These are phyloP conservation scores for Geodia barretti DNA, from an alignment of 37 sponge, comb jelly and placozoan genomes.

Conservation along the genomic window DNA sequence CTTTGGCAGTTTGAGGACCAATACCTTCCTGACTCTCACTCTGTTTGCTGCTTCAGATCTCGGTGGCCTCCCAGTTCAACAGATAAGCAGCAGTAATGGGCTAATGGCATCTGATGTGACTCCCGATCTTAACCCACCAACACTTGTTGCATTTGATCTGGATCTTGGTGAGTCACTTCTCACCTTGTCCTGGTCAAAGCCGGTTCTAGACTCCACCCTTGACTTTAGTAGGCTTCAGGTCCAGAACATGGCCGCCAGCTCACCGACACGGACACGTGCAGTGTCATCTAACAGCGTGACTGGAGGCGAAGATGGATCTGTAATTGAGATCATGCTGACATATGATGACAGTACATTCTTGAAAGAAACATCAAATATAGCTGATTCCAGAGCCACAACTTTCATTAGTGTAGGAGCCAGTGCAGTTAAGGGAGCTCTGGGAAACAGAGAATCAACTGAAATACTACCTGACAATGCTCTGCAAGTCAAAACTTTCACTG, in stretches of 20 bases:
- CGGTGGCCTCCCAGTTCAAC: slow-evolving; percentile 55
- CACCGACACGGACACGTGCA: neutral
- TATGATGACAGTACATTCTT: slow-evolving; percentile 31
- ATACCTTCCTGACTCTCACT: slow-evolving; percentile 75
- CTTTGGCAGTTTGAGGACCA: slow-evolving; percentile 46
- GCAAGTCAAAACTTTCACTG: slow-evolving; percentile 58
- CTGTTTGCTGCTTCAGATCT: slow-evolving; percentile 67
- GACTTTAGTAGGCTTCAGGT: slow-evolving; percentile 27
- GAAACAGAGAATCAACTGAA: slow-evolving; percentile 28
- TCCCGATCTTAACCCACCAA: slow-evolving; percentile 60
- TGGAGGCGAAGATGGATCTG: slow-evolving; percentile 55
- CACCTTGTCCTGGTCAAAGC: slow-evolving; percentile 72
- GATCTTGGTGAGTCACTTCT: slow-evolving; percentile 58
- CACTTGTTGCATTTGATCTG: slow-evolving; percentile 73
- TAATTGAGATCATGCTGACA: slow-evolving; percentile 56
- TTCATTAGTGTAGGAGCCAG: slow-evolving; percentile 56
- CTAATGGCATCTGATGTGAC: slow-evolving; percentile 49
- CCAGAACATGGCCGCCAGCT: slow-evolving; percentile 8
- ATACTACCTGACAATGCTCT: slow-evolving; percentile 51
- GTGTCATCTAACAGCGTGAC: slow-evolving; percentile 31
- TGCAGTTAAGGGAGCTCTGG: slow-evolving; percentile 37
- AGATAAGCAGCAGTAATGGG: slow-evolving; percentile 55
- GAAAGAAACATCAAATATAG: slow-evolving; percentile 38
- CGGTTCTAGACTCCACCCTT: slow-evolving; percentile 42
- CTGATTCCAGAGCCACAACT: slow-evolving; percentile 58